These are phyloP conservation scores for Heliconius hewitsoni DNA, from an alignment of 1,140 invertebrate genomes.

Conservation along the genomic window DNA sequence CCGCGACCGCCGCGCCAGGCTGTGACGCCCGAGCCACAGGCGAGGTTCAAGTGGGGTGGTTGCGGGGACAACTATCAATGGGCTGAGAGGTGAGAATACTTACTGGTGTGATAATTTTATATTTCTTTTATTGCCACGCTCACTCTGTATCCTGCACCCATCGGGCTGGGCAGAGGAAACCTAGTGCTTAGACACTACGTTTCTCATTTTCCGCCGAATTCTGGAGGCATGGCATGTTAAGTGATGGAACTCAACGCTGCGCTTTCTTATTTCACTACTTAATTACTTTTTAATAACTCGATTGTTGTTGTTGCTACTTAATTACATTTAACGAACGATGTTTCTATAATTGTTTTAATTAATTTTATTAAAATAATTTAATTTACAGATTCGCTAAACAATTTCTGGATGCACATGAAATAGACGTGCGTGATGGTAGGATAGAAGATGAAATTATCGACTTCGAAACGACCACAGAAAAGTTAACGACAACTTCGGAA, in stretches of 20 bases:
- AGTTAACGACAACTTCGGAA: constrained; percentile 50
- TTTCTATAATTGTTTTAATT: neutral
- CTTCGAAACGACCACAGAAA: constrained; percentile 58
- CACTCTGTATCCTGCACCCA: too few species aligned
- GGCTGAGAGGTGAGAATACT: constrained; percentile 64
- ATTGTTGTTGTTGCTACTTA: neutral
- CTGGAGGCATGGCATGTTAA: too few species aligned
- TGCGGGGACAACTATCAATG: constrained; percentile 94
- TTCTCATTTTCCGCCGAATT: too few species aligned
- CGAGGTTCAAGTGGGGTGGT: constrained; percentile 90
- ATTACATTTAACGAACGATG: neutral
- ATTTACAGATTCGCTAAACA: constrained; percentile 85
- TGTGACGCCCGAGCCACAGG: constrained; percentile 62
- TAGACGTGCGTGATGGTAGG: constrained; percentile 89
- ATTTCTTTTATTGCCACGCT: neutral
- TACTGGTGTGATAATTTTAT: too few species aligned
- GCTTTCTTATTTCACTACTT: neutral
- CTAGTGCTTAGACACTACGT: neutral
- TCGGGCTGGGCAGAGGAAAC: neutral
- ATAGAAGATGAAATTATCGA: constrained; percentile 83
- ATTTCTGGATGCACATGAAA: constrained; percentile 91
- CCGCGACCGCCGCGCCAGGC: constrained; percentile 70
- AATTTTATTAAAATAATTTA: neutral
- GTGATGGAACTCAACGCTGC: too few species aligned
- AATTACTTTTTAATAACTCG: neutral